Conservation (phyloP, 2,113 vertebrate genomes). For the Lycocorax pyrrhopterus region DNA sequence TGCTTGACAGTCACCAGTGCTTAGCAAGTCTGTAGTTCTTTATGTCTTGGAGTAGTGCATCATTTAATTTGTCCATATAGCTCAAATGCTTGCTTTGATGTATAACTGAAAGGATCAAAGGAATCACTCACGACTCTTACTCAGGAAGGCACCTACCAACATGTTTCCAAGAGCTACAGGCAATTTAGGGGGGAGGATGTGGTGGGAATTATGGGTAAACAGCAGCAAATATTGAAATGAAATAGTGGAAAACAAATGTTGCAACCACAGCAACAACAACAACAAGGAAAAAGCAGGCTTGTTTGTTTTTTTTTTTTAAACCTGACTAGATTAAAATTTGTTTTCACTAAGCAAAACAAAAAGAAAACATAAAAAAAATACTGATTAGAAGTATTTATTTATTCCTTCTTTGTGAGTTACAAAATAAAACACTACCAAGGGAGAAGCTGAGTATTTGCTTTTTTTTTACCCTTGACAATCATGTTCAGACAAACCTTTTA, state of each 20-base stretch:
- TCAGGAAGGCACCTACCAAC: background rate
- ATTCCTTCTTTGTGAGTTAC: background rate
- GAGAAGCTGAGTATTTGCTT: background rate
- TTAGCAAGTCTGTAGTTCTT: background rate
- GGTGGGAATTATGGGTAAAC: conserved; percentile 25
- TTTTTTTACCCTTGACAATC: background rate
- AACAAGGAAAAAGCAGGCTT: background rate
- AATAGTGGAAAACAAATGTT: background rate
- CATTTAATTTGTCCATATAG: conserved; percentile 15
- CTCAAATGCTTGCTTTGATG: background rate
- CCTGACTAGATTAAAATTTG: background rate
- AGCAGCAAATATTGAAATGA: conserved; percentile 27
- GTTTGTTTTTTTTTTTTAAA: background rate
- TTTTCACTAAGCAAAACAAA: background rate
- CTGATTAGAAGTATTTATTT: background rate
- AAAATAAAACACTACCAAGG: background rate
- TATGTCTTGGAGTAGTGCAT: background rate
- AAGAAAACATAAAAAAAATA: background rate
- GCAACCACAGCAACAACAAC: background rate
- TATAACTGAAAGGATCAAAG: conserved; percentile 14
- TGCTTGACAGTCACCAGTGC: background rate
- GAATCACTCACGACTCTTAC: background rate
- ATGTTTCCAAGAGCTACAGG: background rate
- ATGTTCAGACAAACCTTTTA: background rate
- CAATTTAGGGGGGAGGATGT: background rate